phyloP scores from a whole-genome alignment of 2,888 invertebrate genomes.

The Podotricha telesiphe region DNA sequence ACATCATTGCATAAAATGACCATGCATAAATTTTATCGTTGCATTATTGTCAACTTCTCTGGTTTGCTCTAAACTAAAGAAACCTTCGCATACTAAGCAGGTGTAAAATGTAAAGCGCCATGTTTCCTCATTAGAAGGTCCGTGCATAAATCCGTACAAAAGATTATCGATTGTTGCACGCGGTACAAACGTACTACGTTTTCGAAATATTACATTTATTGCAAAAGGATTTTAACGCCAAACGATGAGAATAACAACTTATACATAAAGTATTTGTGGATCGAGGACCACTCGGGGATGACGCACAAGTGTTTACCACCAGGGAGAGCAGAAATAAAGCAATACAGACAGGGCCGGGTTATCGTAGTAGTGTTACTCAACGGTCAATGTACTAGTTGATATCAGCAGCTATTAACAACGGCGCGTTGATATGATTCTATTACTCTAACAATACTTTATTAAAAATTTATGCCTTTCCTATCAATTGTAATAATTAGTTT shows the following conservation, averaged over 20 bases:
- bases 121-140: constrained; percentile 30
- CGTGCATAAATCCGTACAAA: constrained; percentile 10
- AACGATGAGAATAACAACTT: constrained; percentile 30
- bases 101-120: constrained; percentile 44
- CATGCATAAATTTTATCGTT: constrained; percentile 44
- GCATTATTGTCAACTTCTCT: constrained; percentile 44
- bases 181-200: not conserved
- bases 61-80: constrained; percentile 43
- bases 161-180: constrained; percentile 8
- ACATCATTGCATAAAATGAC: not conserved
- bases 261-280: constrained; percentile 68
- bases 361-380: constrained; percentile 66
- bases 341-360: constrained; percentile 64
- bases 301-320: constrained; percentile 79
- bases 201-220: constrained; percentile 4
- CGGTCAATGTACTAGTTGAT: constrained; percentile 69
- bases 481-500: constrained; percentile 36
- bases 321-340: constrained; percentile 76
- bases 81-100: constrained; percentile 51
- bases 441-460: constrained; percentile 54
- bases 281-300: constrained; percentile 62
- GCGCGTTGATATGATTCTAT: constrained; percentile 64
- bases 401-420: constrained; percentile 56
- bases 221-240: constrained; percentile 17
- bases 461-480: constrained; percentile 22